Conservation (phyloP, 2,797 vertebrate genomes). For the Diceros bicornis region DNA sequence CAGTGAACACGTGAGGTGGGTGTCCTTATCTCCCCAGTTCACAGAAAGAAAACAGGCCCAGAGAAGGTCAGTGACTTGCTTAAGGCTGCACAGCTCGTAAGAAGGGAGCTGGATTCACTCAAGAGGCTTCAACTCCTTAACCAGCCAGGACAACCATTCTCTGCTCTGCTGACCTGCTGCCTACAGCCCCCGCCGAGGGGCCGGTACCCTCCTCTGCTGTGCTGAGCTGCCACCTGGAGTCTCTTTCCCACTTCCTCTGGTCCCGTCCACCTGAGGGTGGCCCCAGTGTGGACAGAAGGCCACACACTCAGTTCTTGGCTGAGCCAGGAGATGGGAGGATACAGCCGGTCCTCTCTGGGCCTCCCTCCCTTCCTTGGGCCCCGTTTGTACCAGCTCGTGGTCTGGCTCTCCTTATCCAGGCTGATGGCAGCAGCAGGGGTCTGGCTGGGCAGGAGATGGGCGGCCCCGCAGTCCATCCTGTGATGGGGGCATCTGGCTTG, state of each 20-base stretch:
- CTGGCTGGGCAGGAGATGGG: background rate
- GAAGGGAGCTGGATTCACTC: too few species aligned
- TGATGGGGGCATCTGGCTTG: background rate
- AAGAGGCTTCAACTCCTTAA: too few species aligned
- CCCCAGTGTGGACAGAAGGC: background rate
- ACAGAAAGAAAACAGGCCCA: background rate
- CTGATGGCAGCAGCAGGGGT: rapidly evolving
- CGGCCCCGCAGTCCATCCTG: background rate
- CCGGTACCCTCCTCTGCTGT: too few species aligned
- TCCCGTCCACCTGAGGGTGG: background rate
- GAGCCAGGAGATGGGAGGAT: background rate
- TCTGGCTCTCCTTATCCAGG: background rate
- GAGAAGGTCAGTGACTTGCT: background rate
- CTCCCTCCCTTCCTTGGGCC: background rate
- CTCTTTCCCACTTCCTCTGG: background rate
- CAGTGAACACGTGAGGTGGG: background rate
- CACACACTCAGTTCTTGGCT: background rate
- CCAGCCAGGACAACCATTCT: too few species aligned
- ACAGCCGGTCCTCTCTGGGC: rapidly evolving
- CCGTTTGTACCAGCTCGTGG: background rate
- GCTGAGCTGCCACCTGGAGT: rapidly evolving
- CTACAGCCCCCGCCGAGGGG: background rate
- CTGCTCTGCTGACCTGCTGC: too few species aligned
- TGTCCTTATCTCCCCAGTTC: background rate
- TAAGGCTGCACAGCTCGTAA: background rate